Evolutionary conservation across 2,888 invertebrate species (phyloP).

Genomic region (Polydrusus cervinus): DNA sequence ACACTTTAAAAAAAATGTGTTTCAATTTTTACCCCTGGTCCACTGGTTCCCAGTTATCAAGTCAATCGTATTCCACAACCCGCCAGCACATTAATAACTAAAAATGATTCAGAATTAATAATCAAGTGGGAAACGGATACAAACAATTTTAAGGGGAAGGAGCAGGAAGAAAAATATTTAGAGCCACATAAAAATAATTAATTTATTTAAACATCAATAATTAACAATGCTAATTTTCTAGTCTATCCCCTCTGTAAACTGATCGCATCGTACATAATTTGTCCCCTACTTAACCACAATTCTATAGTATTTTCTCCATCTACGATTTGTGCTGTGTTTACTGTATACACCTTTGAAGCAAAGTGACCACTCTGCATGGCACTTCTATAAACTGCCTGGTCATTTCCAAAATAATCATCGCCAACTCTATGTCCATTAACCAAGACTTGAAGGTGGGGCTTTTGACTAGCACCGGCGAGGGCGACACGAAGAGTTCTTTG

Average conservation of each 20-base stretch:
- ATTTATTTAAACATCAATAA: neutral
- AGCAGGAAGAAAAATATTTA: too few species aligned
- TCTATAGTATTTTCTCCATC: conserved; percentile 38
- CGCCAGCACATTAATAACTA: too few species aligned
- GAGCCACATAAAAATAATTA: too few species aligned
- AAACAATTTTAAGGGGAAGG: too few species aligned
- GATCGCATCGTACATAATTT: conserved; percentile 44
- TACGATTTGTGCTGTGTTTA: conserved; percentile 7
- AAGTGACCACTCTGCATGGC: conserved; percentile 44
- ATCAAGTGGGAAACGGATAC: too few species aligned
- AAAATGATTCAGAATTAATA: too few species aligned
- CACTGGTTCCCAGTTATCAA: too few species aligned
- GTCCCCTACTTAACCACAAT: conserved; percentile 24
- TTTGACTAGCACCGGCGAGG: conserved; percentile 36
- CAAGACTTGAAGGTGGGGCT: conserved; percentile 21
- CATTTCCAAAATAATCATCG: conserved; percentile 27
- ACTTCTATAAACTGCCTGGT: conserved; percentile 37
- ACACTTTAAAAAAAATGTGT: too few species aligned
- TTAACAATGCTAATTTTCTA: neutral
- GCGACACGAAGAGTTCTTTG: conserved; percentile 34
- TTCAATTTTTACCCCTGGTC: too few species aligned
- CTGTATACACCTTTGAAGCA: neutral
- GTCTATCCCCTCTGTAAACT: conserved; percentile 36
- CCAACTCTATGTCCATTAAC: conserved; percentile 29
- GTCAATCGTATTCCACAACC: too few species aligned